phyloP scores from a whole-genome alignment of 2,888 invertebrate genomes.

The Yponomeuta malinellus region DNA sequence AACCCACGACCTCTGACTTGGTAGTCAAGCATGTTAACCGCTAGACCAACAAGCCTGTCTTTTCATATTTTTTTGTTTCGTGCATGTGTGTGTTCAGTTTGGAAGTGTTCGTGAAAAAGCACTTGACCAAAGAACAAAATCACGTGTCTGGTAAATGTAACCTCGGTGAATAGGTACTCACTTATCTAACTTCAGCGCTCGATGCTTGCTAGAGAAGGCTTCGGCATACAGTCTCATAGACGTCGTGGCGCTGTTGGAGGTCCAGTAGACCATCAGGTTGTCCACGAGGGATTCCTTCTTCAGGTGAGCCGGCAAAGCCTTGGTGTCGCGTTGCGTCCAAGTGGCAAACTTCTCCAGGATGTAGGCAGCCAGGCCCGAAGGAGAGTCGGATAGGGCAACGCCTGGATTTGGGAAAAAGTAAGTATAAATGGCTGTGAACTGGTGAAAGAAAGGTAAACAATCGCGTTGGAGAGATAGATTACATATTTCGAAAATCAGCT shows the following conservation, averaged over 20 bases:
- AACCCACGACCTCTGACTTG: too few species aligned
- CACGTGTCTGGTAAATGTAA: too few species aligned
- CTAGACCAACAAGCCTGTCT: too few species aligned
- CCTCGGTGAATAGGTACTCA: conserved; percentile 41
- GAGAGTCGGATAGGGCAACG: conserved; percentile 82
- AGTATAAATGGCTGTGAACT: too few species aligned
- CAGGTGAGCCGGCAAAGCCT: conserved; percentile 79
- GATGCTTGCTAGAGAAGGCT: conserved; percentile 44
- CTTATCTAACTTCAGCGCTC: conserved; percentile 49
- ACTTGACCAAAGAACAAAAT: too few species aligned
- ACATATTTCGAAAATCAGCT: too few species aligned
- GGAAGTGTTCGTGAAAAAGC: too few species aligned
- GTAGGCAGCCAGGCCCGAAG: conserved; percentile 87
- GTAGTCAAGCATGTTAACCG: too few species aligned
- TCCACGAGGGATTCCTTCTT: conserved; percentile 83
- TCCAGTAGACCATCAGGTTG: conserved; percentile 90
- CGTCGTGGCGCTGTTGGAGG: conserved; percentile 82
- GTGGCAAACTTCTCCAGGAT: conserved; percentile 89
- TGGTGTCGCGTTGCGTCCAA: conserved; percentile 79
- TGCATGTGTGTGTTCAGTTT: too few species aligned
- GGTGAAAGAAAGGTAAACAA: too few species aligned
- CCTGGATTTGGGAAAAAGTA: conserved; percentile 58
- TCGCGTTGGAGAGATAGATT: too few species aligned
- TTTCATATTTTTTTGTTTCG: too few species aligned
- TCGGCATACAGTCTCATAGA: conserved; percentile 86